A percentile compares a stretch with the other conserved stretches of the same genome.
Evolutionary conservation across 1,140 invertebrate genomes (phyloP).

Genomic region (Nasonia vitripennis): DNA sequence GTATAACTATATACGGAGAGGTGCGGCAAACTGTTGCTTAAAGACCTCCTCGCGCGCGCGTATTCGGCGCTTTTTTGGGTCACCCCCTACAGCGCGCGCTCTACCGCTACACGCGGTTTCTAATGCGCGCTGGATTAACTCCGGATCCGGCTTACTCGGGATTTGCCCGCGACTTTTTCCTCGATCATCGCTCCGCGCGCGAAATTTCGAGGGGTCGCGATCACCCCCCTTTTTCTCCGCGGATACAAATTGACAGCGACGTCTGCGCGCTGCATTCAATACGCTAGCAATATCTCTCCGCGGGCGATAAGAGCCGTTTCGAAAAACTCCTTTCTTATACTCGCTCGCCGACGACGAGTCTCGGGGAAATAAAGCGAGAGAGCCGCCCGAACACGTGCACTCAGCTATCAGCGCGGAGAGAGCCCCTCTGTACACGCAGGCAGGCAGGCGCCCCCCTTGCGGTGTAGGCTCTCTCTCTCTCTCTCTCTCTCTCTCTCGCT

Average conservation of each 20-base stretch:
- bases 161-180: no score
- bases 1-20: no score
- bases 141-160: no score
- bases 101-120: background rate
- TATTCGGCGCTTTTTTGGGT: background rate
- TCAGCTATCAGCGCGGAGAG: background rate
- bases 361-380: background rate
- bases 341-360: no score
- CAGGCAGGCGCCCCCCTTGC: conserved; percentile 32
- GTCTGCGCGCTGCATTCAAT: no score
- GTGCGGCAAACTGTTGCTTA: conserved; percentile 65
- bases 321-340: background rate
- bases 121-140: background rate
- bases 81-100: no score
- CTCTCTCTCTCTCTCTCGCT: background rate
- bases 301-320: no score
- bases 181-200: no score
- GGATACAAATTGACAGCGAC: no score
- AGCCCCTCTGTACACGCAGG: background rate
- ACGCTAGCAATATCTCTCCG: no score
- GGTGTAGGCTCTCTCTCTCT: background rate
- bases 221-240: no score
- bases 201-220: no score
- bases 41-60: background rate
- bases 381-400: conserved; percentile 29